These are phyloP conservation scores for Drosophila parthenogenetica DNA, from an alignment of 2,888 invertebrate genomes.

Conservation along the genomic window DNA sequence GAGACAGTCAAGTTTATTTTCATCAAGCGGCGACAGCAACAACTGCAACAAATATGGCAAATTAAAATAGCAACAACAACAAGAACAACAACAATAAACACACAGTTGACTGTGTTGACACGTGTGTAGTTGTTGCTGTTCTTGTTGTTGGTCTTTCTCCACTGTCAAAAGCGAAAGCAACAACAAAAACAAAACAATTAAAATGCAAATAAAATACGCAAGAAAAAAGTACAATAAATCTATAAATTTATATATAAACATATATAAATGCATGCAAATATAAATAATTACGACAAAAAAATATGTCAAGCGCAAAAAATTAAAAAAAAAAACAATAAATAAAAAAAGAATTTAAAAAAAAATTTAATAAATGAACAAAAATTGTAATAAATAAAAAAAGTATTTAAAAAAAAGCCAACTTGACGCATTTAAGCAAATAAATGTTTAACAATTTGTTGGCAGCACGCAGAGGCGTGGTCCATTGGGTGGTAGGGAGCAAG, in stretches of 20 bases:
- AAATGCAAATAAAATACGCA: constrained; percentile 28
- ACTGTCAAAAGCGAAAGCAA: neutral
- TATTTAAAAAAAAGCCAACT: neutral
- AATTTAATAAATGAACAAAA: constrained; percentile 13
- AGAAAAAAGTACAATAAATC: neutral
- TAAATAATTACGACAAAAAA: constrained; percentile 19
- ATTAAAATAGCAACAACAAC: constrained; percentile 18
- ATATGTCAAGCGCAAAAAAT: constrained; percentile 8
- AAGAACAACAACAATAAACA: constrained; percentile 27
- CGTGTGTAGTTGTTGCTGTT: constrained; percentile 31
- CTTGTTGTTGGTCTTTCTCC: constrained; percentile 13
- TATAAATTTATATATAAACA: neutral
- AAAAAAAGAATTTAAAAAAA: constrained; percentile 19
- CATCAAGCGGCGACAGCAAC: constrained; percentile 29
- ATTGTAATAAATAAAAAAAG: constrained; percentile 4
- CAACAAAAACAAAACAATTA: constrained; percentile 17
- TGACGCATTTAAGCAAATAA: constrained; percentile 67
- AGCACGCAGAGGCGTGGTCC: constrained; percentile 24
- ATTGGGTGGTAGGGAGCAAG: neutral
- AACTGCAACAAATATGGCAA: constrained; percentile 19
- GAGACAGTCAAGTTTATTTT: constrained; percentile 51
- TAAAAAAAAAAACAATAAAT: constrained; percentile 4
- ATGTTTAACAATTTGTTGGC: constrained; percentile 67
- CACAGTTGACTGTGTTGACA: constrained; percentile 27
- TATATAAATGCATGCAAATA: constrained; percentile 1